Percentiles rank a stretch among this genome's conserved stretches.
Conservation (phyloP, 2,113 vertebrate species). For the Thryonomys swinderianus region DNA sequence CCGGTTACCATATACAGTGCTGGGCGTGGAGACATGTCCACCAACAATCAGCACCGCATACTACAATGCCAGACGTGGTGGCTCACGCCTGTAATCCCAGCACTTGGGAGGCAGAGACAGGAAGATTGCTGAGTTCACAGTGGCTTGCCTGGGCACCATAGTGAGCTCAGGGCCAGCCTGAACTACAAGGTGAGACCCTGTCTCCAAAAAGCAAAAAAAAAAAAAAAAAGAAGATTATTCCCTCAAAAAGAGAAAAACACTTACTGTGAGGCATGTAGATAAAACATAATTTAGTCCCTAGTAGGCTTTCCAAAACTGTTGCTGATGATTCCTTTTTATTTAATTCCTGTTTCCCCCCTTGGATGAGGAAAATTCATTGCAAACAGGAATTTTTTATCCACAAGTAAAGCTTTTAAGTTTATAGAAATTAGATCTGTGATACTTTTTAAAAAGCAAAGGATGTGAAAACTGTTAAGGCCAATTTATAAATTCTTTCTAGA, state of each 20-base stretch:
- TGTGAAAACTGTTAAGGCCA: not conserved
- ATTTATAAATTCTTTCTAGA: not conserved
- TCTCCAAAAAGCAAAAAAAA: too few species aligned
- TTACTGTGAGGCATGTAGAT: not conserved
- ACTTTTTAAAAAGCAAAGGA: not conserved
- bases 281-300: not conserved
- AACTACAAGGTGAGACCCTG: too few species aligned
- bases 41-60: too few species aligned
- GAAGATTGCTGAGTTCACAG: too few species aligned
- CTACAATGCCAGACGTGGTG: too few species aligned
- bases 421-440: conserved; percentile 20
- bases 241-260: not conserved
- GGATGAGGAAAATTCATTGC: not conserved
- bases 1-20: too few species aligned
- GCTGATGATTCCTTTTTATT: conserved; percentile 21
- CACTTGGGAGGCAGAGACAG: too few species aligned
- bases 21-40: too few species aligned
- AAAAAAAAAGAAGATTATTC: not conserved
- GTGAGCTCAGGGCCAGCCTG: too few species aligned
- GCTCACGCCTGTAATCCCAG: too few species aligned
- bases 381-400: not conserved
- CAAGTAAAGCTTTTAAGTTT: not conserved
- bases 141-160: too few species aligned
- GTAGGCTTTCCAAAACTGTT: not conserved
- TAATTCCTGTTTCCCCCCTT: not conserved